These are phyloP conservation scores for Anticlea derivata DNA, from an alignment of 2,888 invertebrate genomes.

Conservation along the genomic window DNA sequence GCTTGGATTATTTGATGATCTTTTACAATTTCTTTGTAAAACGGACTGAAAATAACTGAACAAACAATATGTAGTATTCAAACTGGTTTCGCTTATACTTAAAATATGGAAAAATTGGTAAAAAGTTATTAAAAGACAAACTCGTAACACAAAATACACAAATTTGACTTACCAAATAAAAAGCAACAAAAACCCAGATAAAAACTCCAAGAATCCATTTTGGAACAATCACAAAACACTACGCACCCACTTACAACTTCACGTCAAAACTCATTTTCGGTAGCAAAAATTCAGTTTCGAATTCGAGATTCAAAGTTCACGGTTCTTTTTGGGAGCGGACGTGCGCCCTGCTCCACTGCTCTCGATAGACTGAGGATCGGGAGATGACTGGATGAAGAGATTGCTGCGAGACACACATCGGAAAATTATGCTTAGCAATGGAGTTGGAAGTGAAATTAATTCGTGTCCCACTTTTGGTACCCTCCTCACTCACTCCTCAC, in stretches of 20 bases:
- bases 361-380: constrained; percentile 29
- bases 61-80: no score
- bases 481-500: no score
- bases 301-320: constrained; percentile 27
- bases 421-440: neutral
- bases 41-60: no score
- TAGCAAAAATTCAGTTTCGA: constrained; percentile 13
- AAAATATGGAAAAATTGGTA: no score
- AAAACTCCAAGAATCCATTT: constrained; percentile 35
- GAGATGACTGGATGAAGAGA: neutral
- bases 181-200: constrained; percentile 25
- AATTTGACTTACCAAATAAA: constrained; percentile 36
- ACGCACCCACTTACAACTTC: constrained; percentile 21
- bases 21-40: no score
- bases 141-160: no score
- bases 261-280: constrained; percentile 35
- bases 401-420: constrained; percentile 10
- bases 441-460: neutral
- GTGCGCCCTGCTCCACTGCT: constrained; percentile 17
- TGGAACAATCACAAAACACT: constrained; percentile 27
- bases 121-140: no score
- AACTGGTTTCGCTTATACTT: no score
- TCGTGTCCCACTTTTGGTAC: no score
- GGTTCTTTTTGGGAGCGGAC: constrained; percentile 16
- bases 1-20: no score